Base-by-base conservation (phyloP, 2,113 vertebrate genomes). In the Acinonyx jubatus region DNA sequence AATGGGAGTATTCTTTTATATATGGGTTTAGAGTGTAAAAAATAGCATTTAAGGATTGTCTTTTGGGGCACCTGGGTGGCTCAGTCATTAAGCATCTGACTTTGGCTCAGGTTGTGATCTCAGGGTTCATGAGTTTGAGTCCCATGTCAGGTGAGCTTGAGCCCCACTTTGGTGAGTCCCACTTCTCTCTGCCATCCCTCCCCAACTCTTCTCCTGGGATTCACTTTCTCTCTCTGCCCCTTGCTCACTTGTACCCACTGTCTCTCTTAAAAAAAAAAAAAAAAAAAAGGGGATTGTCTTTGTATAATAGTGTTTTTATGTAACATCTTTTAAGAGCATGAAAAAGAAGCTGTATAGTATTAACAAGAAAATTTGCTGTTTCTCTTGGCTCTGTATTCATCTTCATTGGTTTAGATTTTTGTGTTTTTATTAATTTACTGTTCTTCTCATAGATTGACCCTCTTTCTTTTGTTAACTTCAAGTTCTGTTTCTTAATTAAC, bases 391-490 rank as follows among this genome's bases (percentile, higher is more conserved):
- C 13, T 48, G 73, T 69, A 8, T 66, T 97, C 3, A 7, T 66
- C 25, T 76, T 84, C 33, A 76, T 91, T 82, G 36, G 16, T 74
- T 5, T 45, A 36, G 25, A 69, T 65, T 84, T 96, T 91, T 95
- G 18, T 85, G 38, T 91, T 90, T 92, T 87, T 83, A n/a, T n/a
- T 90, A 41, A 61, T 90, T 96, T 89, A 89, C 23, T 23, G 21
- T 61, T 57, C 31, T 81, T 69, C 31, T 89, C n/a, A 38, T 80
- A 69, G 38, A 27, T 79, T 76, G 36, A 21, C 41, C 71, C 13
- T 52, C 36, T 31, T 80, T 95, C 31, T 79, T 86, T 86, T 68
- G 27, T 74, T 96, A 89, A 74, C 12, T 4, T 94, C 8, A 73
- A 4, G 14, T 93, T 94, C 33, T 76, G 1, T 81, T 91, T 33